These are phyloP conservation scores for Xylota sylvarum DNA, from an alignment of 2,888 invertebrate species.

Conservation along the genomic window DNA sequence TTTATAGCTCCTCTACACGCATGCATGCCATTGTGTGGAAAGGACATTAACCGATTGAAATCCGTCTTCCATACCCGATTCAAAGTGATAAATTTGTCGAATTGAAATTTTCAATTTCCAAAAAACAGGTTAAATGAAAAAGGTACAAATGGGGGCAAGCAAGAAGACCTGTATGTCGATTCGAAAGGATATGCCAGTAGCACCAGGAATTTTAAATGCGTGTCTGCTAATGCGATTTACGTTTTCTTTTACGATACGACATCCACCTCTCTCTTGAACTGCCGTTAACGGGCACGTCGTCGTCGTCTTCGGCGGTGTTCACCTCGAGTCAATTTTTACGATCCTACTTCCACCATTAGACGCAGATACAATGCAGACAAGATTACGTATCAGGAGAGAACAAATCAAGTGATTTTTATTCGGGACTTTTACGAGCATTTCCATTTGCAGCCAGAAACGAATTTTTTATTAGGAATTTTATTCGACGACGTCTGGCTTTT, in stretches of 20 bases:
- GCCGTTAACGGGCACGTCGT: conserved; percentile 30
- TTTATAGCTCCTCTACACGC: conserved; percentile 29
- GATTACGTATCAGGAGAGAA: conserved; percentile 63
- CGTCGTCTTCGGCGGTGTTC: conserved; percentile 10
- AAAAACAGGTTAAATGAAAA: conserved; percentile 52
- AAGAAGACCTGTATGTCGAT: conserved; percentile 10
- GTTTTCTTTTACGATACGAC: conserved; percentile 72
- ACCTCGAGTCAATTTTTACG: conserved; percentile 68
- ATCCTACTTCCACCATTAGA: conserved; percentile 64
- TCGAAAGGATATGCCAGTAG: conserved; percentile 54
- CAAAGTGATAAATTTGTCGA: conserved; percentile 67
- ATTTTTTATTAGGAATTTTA: conserved; percentile 55
- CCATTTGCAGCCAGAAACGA: conserved; percentile 50
- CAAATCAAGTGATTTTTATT: conserved; percentile 68
- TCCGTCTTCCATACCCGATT: conserved; percentile 54
- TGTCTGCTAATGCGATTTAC: conserved; percentile 73
- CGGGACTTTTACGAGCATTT: conserved; percentile 63
- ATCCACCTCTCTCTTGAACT: conserved; percentile 52
- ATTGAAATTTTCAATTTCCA: conserved; percentile 71
- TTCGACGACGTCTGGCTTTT: conserved; percentile 36
- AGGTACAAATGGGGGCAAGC: conserved; percentile 20
- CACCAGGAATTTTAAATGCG: conserved; percentile 60
- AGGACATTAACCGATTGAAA: conserved; percentile 71
- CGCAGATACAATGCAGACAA: conserved; percentile 51
- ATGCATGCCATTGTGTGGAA: conserved; percentile 42